phyloP scores from a whole-genome alignment of 2,797 vertebrate genomes.

The Aselliscus stoliczkanus region DNA sequence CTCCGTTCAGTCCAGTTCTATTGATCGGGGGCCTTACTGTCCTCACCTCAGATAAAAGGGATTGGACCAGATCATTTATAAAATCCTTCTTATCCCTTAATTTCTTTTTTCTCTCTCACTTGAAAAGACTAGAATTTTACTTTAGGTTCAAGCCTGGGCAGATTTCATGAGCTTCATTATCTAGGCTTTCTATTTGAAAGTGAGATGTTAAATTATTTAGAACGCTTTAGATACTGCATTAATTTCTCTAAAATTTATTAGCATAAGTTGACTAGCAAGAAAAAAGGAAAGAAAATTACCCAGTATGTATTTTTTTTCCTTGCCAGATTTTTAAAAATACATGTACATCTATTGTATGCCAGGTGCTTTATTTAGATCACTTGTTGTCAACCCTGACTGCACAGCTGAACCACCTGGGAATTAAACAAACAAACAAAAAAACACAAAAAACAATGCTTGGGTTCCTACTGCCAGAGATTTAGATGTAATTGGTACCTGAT shows the following conservation, averaged over 20 bases:
- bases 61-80: background rate
- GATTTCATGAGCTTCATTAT: slow-evolving; percentile 41
- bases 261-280: background rate
- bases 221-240: background rate
- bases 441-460: background rate
- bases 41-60: background rate
- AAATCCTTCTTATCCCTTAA: background rate
- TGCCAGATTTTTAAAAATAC: background rate
- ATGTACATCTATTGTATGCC: background rate
- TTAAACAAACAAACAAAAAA: background rate
- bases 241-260: slow-evolving; percentile 28
- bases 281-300: background rate
- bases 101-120: background rate
- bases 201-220: background rate
- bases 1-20: background rate
- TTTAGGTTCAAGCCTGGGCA: slow-evolving; percentile 27
- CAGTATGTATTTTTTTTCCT: background rate
- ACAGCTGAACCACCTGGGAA: background rate
- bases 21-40: background rate
- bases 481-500: background rate
- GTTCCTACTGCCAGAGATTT: background rate
- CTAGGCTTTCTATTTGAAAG: slow-evolving; percentile 35
- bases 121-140: background rate
- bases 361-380: background rate
- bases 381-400: background rate